phyloP scores from a whole-genome alignment of 2,113 vertebrate species.

The Bucco capensis region DNA sequence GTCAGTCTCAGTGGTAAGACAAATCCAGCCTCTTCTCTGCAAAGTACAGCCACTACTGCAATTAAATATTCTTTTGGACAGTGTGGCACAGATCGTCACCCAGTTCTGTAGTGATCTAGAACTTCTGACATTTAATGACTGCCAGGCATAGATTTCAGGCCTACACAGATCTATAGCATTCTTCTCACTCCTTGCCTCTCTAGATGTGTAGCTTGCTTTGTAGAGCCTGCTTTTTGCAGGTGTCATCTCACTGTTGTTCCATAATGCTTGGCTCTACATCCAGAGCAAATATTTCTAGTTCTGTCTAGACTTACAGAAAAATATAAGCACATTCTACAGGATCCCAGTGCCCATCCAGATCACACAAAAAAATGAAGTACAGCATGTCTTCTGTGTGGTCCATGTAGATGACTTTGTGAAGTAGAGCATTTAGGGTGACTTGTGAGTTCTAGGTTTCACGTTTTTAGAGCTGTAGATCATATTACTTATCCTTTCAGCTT shows the following conservation, averaged over 20 bases:
- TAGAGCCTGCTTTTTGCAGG: not conserved
- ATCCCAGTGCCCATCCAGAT: not conserved
- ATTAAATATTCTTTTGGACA: not conserved
- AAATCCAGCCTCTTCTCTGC: not conserved
- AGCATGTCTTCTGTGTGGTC: fast-evolving
- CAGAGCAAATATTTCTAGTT: not conserved
- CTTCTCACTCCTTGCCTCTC: not conserved
- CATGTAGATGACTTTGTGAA: not conserved
- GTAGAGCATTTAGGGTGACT: not conserved
- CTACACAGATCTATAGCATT: not conserved
- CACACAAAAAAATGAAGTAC: not conserved
- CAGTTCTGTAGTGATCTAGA: not conserved
- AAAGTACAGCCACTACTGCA: not conserved
- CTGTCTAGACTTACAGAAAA: not conserved
- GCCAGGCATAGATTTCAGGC: not conserved
- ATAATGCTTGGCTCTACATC: not conserved
- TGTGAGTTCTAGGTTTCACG: not conserved
- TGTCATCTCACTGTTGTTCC: not conserved
- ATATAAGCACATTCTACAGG: not conserved
- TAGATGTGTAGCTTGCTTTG: not conserved
- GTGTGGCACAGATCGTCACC: not conserved
- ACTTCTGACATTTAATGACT: not conserved
- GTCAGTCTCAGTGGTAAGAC: not conserved
- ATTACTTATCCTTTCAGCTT: not conserved
- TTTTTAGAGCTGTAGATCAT: not conserved